Base-by-base conservation (phyloP, 2,113 vertebrate genomes). In the Vombatus ursinus region DNA sequence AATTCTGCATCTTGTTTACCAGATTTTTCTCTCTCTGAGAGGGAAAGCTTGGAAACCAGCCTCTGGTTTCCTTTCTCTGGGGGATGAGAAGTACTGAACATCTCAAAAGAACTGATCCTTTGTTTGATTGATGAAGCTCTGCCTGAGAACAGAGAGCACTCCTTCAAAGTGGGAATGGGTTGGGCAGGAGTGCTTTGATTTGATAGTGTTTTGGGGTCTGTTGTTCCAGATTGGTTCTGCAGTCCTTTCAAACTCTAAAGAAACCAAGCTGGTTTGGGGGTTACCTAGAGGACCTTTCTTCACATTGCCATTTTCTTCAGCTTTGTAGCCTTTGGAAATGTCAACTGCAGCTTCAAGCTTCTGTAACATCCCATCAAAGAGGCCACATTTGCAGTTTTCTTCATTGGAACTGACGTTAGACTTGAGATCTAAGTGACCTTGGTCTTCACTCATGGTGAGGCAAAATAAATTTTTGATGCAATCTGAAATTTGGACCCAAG, bases 211-310 rank as follows among this genome's bases (percentile, higher is more conserved):
- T 97, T 97, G 1, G 91, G 31, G 28, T 98, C 98, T n/a, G 97
- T 57, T 92, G 98, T 98, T 92, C 97, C 98, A 53, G 97, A 98
- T 28, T 97, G 98, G 91, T 97, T 98, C 57, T 97, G 98, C 50
- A 99, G 52, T 90, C 99, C 99, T 96, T 98, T 99, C 54, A 99
- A 97, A 96, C 99, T 99, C 94, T 99, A 99, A 3, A 99, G 99
- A 94, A 99, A 99, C 99, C 99, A 99, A 16, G 98, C 94, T 11
- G 99, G 99, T 93, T 99, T 99, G 37, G 99, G 99, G 11, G 99
- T 99, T 89, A 99, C 99, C 99, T 0, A 99, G 99, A 6, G 99
- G 99, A 0, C 98, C 99, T 95, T 98, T 99, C 97, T 99, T 99
- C 84, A 94, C 95, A 6, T 3, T 95, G 7, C 98, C 92, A 49